Conservation (phyloP, 1,140 invertebrate species). For the Psix sp. region DNA sequence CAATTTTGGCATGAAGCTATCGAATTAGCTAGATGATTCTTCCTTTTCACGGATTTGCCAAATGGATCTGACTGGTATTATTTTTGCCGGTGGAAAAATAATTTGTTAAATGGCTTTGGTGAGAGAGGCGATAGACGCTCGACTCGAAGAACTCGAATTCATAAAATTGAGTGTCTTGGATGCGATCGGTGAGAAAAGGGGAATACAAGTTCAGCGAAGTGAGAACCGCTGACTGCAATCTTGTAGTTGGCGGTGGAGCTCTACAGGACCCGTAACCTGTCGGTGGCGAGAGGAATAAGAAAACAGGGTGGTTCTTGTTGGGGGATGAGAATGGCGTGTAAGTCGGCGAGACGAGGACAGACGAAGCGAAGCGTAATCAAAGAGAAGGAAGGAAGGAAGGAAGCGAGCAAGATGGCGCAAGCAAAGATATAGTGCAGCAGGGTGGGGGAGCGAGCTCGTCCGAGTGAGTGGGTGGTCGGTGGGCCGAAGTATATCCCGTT, state of each 20-base stretch:
- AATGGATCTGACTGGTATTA: no score
- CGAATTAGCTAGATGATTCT: no score
- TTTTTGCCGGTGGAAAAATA: no score
- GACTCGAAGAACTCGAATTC: no score
- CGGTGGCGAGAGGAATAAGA: constrained; percentile 68
- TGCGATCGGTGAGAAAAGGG: not conserved
- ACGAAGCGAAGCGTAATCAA: no score
- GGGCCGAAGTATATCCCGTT: constrained; percentile 47
- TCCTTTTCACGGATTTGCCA: no score
- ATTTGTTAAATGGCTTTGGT: no score
- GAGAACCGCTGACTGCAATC: constrained; percentile 74
- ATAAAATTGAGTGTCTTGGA: no score
- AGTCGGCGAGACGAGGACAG: constrained; percentile 14
- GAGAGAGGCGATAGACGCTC: no score
- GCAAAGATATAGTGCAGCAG: constrained; percentile 13
- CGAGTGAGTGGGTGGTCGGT: constrained; percentile 42
- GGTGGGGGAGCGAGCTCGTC: constrained; percentile 26
- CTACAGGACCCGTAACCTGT: constrained; percentile 68
- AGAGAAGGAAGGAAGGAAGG: constrained; percentile 14
- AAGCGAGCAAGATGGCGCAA: constrained; percentile 28
- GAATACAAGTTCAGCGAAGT: constrained; percentile 20
- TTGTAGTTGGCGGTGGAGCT: constrained; percentile 71
- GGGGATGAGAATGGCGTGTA: constrained; percentile 24
- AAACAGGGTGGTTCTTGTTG: constrained; percentile 62
- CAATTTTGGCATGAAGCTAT: no score